phyloP scores from a whole-genome alignment of 2,797 vertebrate genomes.

The Chelon labrosus region DNA sequence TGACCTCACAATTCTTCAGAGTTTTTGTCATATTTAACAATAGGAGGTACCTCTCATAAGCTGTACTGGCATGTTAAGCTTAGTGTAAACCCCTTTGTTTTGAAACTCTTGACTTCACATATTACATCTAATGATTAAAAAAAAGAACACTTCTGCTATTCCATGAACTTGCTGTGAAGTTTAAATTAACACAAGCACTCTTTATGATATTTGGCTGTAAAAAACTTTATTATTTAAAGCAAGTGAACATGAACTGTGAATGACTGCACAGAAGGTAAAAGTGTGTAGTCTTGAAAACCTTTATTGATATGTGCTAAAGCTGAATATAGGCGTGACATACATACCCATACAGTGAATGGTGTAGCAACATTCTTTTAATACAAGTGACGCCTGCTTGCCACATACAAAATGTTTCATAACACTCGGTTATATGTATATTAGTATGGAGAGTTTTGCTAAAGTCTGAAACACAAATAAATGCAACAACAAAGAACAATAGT shows the following conservation, averaged over 20 bases:
- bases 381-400: neutral
- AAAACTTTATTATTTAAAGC: neutral
- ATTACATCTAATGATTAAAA: neutral
- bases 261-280: too few species aligned
- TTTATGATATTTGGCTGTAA: neutral
- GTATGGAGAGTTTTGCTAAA: too few species aligned
- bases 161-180: neutral
- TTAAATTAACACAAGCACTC: neutral
- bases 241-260: neutral
- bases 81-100: neutral
- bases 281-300: too few species aligned
- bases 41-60: slow-evolving; percentile 6
- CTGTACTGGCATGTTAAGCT: slow-evolving; percentile 17
- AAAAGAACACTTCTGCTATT: neutral
- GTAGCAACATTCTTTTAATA: neutral
- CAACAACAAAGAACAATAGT: neutral
- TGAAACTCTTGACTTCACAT: neutral
- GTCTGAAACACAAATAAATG: neutral
- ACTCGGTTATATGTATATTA: too few species aligned
- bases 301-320: too few species aligned
- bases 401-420: too few species aligned
- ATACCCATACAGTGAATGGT: neutral
- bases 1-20: slow-evolving; percentile 4
- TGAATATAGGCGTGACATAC: neutral
- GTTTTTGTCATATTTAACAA: slow-evolving; percentile 15